phyloP scores from a whole-genome alignment of 2,113 vertebrate species.

The Silurus glanis region DNA sequence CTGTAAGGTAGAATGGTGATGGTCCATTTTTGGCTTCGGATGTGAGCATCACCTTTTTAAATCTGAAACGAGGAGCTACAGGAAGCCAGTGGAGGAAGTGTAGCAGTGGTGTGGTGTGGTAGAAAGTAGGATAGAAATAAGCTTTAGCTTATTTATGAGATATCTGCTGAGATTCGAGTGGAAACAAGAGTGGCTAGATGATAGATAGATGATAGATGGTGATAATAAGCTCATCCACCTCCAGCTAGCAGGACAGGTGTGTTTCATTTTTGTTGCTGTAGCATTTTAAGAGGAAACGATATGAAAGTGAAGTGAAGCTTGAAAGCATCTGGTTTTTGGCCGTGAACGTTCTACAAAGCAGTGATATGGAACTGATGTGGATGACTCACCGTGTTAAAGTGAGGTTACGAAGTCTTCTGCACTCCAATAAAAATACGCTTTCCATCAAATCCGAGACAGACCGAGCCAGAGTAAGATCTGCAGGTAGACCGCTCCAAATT shows the following conservation, averaged over 20 bases:
- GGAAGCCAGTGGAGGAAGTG: no score
- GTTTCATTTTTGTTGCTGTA: background rate
- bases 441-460: background rate
- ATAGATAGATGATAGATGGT: no score
- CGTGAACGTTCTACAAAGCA: background rate
- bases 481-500: background rate
- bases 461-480: background rate
- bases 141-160: no score
- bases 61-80: no score
- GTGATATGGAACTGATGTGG: background rate
- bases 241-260: background rate
- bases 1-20: no score
- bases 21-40: no score
- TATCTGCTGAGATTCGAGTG: no score
- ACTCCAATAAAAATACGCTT: background rate
- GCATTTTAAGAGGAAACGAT: background rate
- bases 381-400: conserved; percentile 6
- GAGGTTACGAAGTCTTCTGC: background rate
- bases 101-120: no score
- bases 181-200: no score
- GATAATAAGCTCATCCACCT: background rate
- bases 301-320: background rate
- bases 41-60: no score
- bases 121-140: no score
- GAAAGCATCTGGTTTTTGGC: background rate